These are phyloP conservation scores for Puffinus mauretanicus DNA, from an alignment of 2,113 vertebrate species.

Conservation along the genomic window DNA sequence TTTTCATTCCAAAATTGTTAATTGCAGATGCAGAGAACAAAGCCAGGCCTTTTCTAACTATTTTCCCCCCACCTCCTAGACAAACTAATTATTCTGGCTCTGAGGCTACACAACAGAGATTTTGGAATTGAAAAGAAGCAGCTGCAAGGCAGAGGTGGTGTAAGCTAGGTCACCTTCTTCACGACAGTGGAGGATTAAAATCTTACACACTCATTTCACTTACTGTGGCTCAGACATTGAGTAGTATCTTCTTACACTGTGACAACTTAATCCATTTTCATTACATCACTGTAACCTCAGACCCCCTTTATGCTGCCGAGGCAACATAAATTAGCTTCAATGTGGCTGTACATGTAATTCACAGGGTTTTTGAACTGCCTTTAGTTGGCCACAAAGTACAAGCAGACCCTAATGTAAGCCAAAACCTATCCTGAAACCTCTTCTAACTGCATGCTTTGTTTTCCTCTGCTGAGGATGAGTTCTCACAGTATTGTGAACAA, in stretches of 20 bases:
- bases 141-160: background rate
- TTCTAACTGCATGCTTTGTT: background rate
- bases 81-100: background rate
- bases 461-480: background rate
- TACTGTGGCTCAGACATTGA: background rate
- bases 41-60: background rate
- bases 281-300: background rate
- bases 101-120: background rate
- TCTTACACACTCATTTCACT: background rate
- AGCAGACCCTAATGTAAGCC: background rate
- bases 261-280: background rate
- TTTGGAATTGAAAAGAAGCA: background rate
- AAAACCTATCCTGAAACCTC: background rate
- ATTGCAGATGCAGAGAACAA: background rate
- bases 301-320: background rate
- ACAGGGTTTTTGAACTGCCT: background rate
- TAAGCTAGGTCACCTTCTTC: background rate
- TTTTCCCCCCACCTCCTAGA: background rate
- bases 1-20: background rate
- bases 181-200: background rate
- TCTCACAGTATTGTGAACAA: background rate
- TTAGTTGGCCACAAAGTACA: background rate
- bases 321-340: background rate
- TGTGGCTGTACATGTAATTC: background rate
- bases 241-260: background rate